Percentiles rank a stretch among this genome's conserved stretches.
Evolutionary conservation across 2,888 invertebrate genomes (phyloP).

Genomic region (Nymphalis urticae): DNA sequence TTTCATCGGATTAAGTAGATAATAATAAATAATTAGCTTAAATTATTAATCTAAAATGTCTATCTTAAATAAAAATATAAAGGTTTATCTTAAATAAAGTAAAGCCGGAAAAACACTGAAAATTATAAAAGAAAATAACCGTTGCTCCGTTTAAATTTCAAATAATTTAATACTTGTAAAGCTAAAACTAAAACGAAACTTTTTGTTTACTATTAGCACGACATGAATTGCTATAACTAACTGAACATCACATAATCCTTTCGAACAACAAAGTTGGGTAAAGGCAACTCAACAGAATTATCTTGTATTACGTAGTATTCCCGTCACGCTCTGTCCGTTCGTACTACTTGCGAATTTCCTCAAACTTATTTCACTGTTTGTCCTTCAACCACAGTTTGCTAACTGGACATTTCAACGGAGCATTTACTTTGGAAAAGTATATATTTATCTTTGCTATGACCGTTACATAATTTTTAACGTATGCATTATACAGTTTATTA

Average conservation of each 20-base stretch:
- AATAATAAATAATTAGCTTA: too few species aligned
- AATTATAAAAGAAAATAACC: too few species aligned
- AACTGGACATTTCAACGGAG: conserved; percentile 19
- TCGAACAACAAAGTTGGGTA: conserved; percentile 29
- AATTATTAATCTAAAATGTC: too few species aligned
- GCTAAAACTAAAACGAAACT: conserved; percentile 1
- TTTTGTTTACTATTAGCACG: conserved; percentile 6
- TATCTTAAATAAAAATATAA: too few species aligned
- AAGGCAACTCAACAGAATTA: conserved; percentile 27
- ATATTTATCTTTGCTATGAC: not conserved
- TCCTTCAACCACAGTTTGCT: conserved; percentile 23
- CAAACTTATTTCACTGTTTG: conserved; percentile 34
- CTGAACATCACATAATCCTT: conserved; percentile 17
- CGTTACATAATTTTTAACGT: not conserved
- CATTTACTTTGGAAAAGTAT: conserved; percentile 1
- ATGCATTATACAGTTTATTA: too few species aligned
- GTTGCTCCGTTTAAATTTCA: not conserved
- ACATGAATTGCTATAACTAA: conserved; percentile 8
- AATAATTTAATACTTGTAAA: not conserved
- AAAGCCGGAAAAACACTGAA: too few species aligned
- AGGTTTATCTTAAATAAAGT: too few species aligned
- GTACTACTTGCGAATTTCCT: conserved; percentile 32
- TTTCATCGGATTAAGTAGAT: too few species aligned
- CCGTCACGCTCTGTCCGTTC: conserved; percentile 28
- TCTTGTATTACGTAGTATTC: conserved; percentile 27